Conservation (phyloP, 2,797 vertebrate genomes). For the Acridotheres tristis region DNA sequence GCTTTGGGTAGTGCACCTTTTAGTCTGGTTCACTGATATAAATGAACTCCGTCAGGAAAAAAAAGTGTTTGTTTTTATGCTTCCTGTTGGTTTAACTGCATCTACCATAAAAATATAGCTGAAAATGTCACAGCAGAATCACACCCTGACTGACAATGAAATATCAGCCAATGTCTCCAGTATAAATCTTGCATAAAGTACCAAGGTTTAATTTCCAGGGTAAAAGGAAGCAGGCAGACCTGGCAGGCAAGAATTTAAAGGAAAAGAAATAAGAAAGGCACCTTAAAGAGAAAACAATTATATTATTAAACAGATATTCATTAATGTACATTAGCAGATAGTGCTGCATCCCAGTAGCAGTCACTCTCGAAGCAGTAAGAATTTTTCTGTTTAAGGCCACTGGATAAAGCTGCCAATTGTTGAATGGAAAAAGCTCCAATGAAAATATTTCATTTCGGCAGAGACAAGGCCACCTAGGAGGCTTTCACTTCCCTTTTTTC, state of each 20-base stretch:
- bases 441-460: slow-evolving; percentile 49
- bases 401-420: slow-evolving; percentile 27
- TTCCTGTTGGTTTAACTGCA: slow-evolving; percentile 31
- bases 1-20: neutral
- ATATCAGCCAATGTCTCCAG: neutral
- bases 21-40: neutral
- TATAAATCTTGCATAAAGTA: slow-evolving; percentile 17
- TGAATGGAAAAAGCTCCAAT: slow-evolving; percentile 38
- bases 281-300: neutral
- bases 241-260: neutral
- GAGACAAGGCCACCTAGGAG: slow-evolving; percentile 41
- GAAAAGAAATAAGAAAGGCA: neutral
- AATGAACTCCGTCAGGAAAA: slow-evolving; percentile 16
- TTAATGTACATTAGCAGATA: neutral
- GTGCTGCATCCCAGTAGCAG: neutral
- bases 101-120: slow-evolving; percentile 37
- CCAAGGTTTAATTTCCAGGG: slow-evolving; percentile 24
- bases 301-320: neutral
- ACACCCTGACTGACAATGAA: slow-evolving; percentile 32
- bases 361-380: neutral
- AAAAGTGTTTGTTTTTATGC: slow-evolving; percentile 11
- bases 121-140: slow-evolving; percentile 52
- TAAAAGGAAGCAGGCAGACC: neutral
- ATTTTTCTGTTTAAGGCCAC: slow-evolving; percentile 1
- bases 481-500: neutral